These are phyloP conservation scores for Drosophila tanythrix DNA, from an alignment of 2,888 invertebrate species.

Conservation along the genomic window DNA sequence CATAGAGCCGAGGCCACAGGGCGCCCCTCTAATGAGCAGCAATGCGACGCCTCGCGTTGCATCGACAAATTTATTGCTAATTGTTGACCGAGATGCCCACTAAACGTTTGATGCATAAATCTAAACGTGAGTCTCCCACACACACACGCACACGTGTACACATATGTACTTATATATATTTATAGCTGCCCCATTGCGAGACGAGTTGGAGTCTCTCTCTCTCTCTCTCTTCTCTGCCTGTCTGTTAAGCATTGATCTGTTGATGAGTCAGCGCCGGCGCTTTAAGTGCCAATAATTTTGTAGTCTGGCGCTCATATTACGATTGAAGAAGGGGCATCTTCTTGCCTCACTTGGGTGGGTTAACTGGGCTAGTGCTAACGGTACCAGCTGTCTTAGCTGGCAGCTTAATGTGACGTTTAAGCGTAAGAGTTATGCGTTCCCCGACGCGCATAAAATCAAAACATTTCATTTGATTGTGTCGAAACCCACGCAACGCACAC, in stretches of 20 bases:
- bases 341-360: conserved; percentile 47
- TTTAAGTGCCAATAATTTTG: conserved; percentile 53
- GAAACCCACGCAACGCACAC: conserved; percentile 37
- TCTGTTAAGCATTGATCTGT: not conserved
- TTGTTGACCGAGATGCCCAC: conserved; percentile 60
- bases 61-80: conserved; percentile 79
- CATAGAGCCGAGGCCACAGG: conserved; percentile 22
- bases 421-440: conserved; percentile 52
- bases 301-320: conserved; percentile 66
- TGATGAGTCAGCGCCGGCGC: conserved; percentile 61
- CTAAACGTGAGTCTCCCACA: conserved; percentile 54
- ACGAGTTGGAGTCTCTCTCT: conserved; percentile 14
- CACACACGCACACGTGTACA: conserved; percentile 29
- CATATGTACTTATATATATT: conserved; percentile 23
- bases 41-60: conserved; percentile 33
- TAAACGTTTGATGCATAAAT: conserved; percentile 68
- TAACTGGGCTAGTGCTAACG: conserved; percentile 52
- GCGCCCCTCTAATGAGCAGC: conserved; percentile 55
- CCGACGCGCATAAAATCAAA: conserved; percentile 46
- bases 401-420: conserved; percentile 25
- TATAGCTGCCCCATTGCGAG: conserved; percentile 7
- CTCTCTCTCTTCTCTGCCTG: not conserved
- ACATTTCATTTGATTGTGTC: conserved; percentile 42
- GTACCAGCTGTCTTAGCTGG: conserved; percentile 46
- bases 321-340: not conserved